A percentile compares a stretch with the other conserved stretches of the same genome.
Evolutionary conservation across 2,113 vertebrate species (phyloP).

Genomic region (Tragelaphus imberbis): DNA sequence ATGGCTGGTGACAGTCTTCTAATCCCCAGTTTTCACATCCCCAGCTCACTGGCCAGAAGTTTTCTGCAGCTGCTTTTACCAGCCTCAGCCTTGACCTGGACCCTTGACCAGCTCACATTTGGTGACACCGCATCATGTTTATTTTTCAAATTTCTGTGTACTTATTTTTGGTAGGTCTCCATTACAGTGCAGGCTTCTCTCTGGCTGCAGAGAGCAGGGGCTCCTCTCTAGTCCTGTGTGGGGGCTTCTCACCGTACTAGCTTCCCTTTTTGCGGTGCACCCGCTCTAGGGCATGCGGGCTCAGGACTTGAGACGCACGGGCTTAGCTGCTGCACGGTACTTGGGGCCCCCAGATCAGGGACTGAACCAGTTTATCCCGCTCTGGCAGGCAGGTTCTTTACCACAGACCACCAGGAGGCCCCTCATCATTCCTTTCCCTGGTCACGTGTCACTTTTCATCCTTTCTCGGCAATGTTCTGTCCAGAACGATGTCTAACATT

Average conservation of each 20-base stretch:
- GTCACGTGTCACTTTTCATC: accelerated
- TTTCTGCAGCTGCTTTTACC: not conserved
- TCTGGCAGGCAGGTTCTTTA: not conserved
- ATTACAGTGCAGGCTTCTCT: accelerated
- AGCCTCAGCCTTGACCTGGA: not conserved
- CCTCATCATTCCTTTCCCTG: not conserved
- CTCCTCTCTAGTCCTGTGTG: no score
- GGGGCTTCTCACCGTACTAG: accelerated
- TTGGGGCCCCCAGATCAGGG: not conserved
- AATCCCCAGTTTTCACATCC: not conserved
- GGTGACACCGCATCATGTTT: not conserved
- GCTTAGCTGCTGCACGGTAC: not conserved
- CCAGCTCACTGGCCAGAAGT: not conserved
- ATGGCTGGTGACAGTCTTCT: not conserved
- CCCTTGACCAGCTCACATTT: not conserved
- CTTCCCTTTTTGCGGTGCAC: not conserved
- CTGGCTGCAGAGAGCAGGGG: not conserved
- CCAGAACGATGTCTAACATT: not conserved
- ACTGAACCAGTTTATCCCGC: not conserved
- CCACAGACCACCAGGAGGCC: not conserved
- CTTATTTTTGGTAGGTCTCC: not conserved
- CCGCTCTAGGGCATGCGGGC: accelerated
- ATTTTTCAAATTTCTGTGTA: accelerated
- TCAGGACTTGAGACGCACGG: accelerated
- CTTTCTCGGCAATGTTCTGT: no score